Evolutionary conservation across 2,888 invertebrate genomes (phyloP).

Genomic region (Rhagonycha fulva): DNA sequence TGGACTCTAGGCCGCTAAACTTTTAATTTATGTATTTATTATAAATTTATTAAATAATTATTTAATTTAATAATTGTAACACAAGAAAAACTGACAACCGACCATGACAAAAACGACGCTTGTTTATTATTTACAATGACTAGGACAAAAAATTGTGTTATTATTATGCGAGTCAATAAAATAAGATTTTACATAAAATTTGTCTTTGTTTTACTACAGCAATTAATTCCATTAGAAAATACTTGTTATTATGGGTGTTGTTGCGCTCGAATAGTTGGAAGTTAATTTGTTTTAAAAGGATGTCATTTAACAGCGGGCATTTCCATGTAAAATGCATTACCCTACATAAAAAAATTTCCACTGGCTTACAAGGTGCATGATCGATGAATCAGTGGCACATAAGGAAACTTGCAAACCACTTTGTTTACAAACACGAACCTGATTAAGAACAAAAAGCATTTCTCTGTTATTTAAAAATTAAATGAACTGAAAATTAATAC

Average conservation of each 20-base stretch:
- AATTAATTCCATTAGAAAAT: not conserved
- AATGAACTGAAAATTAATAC: not conserved
- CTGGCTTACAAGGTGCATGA: not conserved
- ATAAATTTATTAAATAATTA: slow-evolving; percentile 39
- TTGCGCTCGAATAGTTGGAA: not conserved
- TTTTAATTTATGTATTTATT: slow-evolving; percentile 46
- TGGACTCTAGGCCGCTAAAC: slow-evolving; percentile 33
- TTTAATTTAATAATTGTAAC: slow-evolving; percentile 35
- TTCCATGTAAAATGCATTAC: not conserved
- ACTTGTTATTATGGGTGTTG: not conserved
- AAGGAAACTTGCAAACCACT: not conserved
- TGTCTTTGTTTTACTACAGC: slow-evolving; percentile 1
- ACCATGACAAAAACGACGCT: slow-evolving; percentile 47
- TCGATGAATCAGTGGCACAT: not conserved
- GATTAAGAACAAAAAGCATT: not conserved
- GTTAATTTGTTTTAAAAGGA: not conserved
- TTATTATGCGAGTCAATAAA: slow-evolving; percentile 47
- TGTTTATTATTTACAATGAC: slow-evolving; percentile 41
- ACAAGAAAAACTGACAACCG: slow-evolving; percentile 36
- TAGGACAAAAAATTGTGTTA: slow-evolving; percentile 46
- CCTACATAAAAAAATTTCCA: not conserved
- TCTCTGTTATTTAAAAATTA: not conserved
- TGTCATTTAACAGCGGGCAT: not conserved
- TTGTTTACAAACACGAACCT: not conserved
- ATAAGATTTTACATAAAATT: slow-evolving; percentile 22